Evolutionary conservation across 2,888 invertebrate genomes (phyloP), one percentile per base, ranked within the genome.

Genomic region (Heliconius sara): DNA sequence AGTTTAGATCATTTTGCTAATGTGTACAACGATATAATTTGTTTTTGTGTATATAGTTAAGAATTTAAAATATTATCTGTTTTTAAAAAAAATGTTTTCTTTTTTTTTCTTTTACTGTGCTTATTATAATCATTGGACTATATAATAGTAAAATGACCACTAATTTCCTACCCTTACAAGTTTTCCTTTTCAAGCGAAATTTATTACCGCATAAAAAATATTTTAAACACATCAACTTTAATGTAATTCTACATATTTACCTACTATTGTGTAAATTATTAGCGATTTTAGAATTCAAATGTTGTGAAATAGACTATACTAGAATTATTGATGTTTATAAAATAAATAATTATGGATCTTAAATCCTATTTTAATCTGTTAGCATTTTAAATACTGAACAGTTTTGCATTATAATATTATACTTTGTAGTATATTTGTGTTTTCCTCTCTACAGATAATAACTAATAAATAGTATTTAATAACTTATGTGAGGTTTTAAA

Each of bases 261-360:
- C 68, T 70, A 80, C 63, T 76, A 65, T 39, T 78, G 73, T 43
- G 66, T 73, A 77, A 60, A 80, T 74, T 79, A 71, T 72, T 79
- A 79, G 72, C 76, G 67, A 75, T 77, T 78, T 79, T 83, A 83
- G 81, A 81, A 83, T 82, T 71, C 78, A 74, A 76, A 83, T 84
- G 84, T 84, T 84, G 83, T 84, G 84, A 84, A 80, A 82, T 82
- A 83, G 81, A 83, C 79, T 84, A 80, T 81, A 74, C 60, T 76
- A 77, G 57, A 77, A 77, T 65, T 76, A 78, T 81, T 80, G 78
- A 79, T 81, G 76, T 80, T 77, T 77, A 60, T 76, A 76, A 74
- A 81, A 71, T 76, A 63, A 74, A 73, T 79, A 68, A 68, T 43
- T 43, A 60, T 81, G 80, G 39, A 78, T 73, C 75, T 70, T 79